These are phyloP conservation scores for Bombycilla garrulus DNA, from an alignment of 2,113 vertebrate genomes.

Conservation along the genomic window DNA sequence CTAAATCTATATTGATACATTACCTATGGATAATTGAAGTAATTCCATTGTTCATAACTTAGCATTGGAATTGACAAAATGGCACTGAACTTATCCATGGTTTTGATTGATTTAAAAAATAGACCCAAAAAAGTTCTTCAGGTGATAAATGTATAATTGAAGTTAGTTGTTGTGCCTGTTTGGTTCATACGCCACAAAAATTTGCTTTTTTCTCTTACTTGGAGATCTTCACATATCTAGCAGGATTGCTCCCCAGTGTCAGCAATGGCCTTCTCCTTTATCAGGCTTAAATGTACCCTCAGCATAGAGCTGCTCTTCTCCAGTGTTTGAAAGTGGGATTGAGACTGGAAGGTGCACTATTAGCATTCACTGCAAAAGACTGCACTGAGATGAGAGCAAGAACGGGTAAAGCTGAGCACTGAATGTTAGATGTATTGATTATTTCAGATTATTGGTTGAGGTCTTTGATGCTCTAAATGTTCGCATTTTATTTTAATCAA, in stretches of 20 bases:
- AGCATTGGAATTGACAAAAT: not conserved
- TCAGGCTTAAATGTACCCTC: not conserved
- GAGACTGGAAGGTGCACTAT: not conserved
- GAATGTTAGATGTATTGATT: not conserved
- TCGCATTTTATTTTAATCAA: not conserved
- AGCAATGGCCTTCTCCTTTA: not conserved
- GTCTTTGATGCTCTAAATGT: not conserved
- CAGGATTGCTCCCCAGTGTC: not conserved
- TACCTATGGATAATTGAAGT: not conserved
- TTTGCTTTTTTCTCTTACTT: not conserved
- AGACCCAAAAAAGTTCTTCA: not conserved
- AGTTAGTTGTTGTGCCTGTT: not conserved
- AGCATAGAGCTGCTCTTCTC: not conserved
- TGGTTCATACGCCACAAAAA: not conserved
- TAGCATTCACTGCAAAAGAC: not conserved
- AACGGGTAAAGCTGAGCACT: not conserved
- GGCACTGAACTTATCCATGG: not conserved
- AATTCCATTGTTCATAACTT: not conserved
- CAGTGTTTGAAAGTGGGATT: not conserved
- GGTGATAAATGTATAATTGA: not conserved
- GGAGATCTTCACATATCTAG: not conserved
- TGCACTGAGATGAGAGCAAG: not conserved
- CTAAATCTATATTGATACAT: accelerated
- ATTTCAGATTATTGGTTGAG: not conserved
- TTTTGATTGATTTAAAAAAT: not conserved